Evolutionary conservation across 2,797 vertebrate genomes (phyloP), one percentile per base, ranked within the genome.

Genomic region (Rhynchonycteris naso): DNA sequence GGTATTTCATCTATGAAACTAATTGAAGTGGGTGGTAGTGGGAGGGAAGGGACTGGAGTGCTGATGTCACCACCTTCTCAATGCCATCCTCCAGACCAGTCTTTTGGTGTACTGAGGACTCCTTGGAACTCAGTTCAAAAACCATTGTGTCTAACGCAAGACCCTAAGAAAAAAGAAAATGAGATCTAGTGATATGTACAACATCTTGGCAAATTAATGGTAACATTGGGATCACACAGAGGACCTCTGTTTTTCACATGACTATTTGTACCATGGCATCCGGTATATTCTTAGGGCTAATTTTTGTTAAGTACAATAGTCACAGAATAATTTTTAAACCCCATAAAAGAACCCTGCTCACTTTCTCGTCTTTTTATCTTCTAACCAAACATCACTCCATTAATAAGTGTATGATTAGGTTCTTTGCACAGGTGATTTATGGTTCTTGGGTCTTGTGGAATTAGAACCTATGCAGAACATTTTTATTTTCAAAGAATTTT

Each of bases 401-500:
- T 56, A 78, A 52, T 69, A 22, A 94, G 35, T 72, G 1, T 24
- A 65, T 1, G 30, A 18, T 65, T 50, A 38, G 7, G 15, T 50
- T 90, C 69, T 38, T 92, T 47, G 59, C 3, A 33, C 22, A 74
- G 8, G 11, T 74, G 52, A 96, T 85, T 91, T 78, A 38, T 69
- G 35, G 30, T 47, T 65, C 33, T 58, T 89, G 18, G 15, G n/a
- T 61, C 13, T 54, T 79, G 35, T 21, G n/a, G 35, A 94, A 74
- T 84, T 90, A 76, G 38, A 4, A 21, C 14, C 22, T 16, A 4
- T n/a, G 4, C 56, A 93, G 69, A 15, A 76, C 30, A 16, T 68
- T 96, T 91, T 93, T 56, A 78, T 92, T 88, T 79, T 66, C 26
- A 96, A 72, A 21, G 38, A 95, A 84, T 61, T 85, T 65, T 81